phyloP scores from a whole-genome alignment of 1,140 invertebrate species.

The Plutomurus gul region DNA sequence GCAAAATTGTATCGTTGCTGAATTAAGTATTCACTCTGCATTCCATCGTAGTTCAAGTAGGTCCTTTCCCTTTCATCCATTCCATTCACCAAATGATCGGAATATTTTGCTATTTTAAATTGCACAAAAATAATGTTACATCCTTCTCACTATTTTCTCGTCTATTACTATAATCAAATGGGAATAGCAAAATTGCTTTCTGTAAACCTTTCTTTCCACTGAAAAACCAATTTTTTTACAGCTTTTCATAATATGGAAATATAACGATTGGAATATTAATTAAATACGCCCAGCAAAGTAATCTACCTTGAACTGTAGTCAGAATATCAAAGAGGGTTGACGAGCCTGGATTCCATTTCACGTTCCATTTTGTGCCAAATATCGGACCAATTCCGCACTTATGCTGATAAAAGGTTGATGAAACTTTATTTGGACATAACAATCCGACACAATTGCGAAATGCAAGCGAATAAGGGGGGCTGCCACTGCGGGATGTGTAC shows the following conservation, averaged over 20 bases:
- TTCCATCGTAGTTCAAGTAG: neutral
- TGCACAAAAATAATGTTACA: too few relatives aligned
- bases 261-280: neutral
- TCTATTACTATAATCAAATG: too few relatives aligned
- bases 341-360: neutral
- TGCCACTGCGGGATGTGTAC: neutral
- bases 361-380: neutral
- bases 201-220: too few relatives aligned
- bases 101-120: neutral
- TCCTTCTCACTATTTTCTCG: too few relatives aligned
- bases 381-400: neutral
- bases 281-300: too few relatives aligned
- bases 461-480: neutral
- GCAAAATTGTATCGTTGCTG: neutral
- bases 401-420: neutral
- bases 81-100: neutral
- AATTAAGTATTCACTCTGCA: neutral
- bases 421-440: too few relatives aligned
- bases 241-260: neutral
- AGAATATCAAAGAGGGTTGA: neutral
- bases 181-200: too few relatives aligned
- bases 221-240: neutral
- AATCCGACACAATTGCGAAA: neutral
- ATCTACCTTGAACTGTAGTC: neutral
- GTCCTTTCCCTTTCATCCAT: neutral